phyloP scores from a whole-genome alignment of 2,888 invertebrate genomes.

The Morpho deidamia region DNA sequence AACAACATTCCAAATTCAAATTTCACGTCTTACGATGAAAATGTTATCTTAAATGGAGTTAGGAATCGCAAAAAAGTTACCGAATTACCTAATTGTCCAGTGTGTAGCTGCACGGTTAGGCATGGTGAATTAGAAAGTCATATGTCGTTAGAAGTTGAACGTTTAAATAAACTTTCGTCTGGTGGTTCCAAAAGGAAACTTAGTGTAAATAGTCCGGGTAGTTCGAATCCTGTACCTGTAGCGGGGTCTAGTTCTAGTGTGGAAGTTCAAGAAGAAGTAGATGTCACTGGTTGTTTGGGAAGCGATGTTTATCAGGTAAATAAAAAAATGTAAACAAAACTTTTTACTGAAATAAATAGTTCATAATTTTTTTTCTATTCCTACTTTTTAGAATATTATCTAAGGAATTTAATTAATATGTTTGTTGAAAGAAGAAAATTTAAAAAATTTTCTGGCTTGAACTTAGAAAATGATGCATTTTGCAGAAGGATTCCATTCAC shows the following conservation, averaged over 20 bases:
- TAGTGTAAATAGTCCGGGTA: slow-evolving; percentile 45
- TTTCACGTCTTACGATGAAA: slow-evolving; percentile 53
- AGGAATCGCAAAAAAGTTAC: slow-evolving; percentile 80
- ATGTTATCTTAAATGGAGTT: slow-evolving; percentile 64
- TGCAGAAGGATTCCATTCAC: too few species aligned
- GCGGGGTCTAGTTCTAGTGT: slow-evolving; percentile 48
- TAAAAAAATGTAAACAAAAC: background rate
- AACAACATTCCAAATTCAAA: slow-evolving; percentile 33
- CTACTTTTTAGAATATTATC: too few species aligned
- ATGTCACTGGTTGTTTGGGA: slow-evolving; percentile 61
- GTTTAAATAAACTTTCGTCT: slow-evolving; percentile 53
- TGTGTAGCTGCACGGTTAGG: slow-evolving; percentile 91
- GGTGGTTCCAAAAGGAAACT: slow-evolving; percentile 55
- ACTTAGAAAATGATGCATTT: too few species aligned
- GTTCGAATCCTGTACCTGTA: slow-evolving; percentile 37
- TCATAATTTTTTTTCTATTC: too few species aligned
- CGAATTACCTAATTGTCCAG: slow-evolving; percentile 90
- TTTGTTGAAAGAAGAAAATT: too few species aligned
- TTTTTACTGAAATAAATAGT: too few species aligned
- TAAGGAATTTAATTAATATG: too few species aligned
- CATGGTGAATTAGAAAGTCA: slow-evolving; percentile 91
- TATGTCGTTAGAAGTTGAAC: slow-evolving; percentile 84
- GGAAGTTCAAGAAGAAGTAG: slow-evolving; percentile 48
- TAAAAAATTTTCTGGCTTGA: too few species aligned
- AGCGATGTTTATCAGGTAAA: slow-evolving; percentile 68